A percentile compares a stretch with the other conserved stretches of the same genome.
Conservation (phyloP, 2,113 vertebrate species). For the Poeciliopsis prolifica region DNA sequence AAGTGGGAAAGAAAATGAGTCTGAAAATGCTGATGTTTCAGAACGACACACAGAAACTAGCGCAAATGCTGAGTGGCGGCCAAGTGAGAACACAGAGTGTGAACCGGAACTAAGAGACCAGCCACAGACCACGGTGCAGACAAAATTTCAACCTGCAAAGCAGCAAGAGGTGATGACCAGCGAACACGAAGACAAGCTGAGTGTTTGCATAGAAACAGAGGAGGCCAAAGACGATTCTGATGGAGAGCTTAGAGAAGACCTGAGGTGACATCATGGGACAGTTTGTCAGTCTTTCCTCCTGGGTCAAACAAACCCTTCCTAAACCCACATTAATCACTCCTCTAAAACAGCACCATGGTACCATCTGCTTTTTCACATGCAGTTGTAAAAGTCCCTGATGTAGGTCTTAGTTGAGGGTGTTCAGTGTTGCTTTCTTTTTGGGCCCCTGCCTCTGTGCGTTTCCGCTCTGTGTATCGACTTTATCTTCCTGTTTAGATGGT, state of each 20-base stretch:
- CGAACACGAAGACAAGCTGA: constrained; percentile 8
- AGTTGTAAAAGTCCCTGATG: not conserved
- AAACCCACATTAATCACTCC: not conserved
- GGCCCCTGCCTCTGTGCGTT: not conserved
- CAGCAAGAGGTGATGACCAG: not conserved
- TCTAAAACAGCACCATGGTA: not conserved
- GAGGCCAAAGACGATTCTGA: not conserved
- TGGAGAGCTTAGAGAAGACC: not conserved
- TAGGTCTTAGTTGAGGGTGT: not conserved
- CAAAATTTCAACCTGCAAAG: not conserved
- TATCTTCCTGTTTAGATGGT: not conserved
- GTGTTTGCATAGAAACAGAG: not conserved
- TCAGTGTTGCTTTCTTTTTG: not conserved
- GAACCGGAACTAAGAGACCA: not conserved
- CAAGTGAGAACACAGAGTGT: constrained; percentile 38
- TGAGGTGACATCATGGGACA: not conserved
- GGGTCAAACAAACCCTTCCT: not conserved
- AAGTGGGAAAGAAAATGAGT: not conserved
- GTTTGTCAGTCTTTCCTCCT: too few relatives aligned
- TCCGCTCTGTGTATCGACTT: not conserved
- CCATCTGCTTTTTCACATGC: not conserved
- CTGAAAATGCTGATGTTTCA: not conserved
- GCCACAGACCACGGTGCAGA: not conserved
- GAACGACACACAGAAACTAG: constrained; percentile 13
- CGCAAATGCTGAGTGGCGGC: constrained; percentile 25